phyloP scores from a whole-genome alignment of 2,797 vertebrate species.

The Intellagama lesueurii region DNA sequence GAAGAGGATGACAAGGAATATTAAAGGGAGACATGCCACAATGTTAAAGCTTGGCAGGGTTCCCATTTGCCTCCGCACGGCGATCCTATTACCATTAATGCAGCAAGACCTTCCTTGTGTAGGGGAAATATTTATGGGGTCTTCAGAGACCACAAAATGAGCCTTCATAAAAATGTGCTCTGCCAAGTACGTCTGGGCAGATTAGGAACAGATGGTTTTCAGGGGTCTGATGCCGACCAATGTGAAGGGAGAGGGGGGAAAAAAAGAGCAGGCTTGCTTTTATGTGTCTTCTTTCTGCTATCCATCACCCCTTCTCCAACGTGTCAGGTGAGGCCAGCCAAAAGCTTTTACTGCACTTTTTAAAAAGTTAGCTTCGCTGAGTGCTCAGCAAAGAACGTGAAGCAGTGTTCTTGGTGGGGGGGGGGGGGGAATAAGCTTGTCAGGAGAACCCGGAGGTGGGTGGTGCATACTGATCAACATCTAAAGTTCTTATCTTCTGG shows the following conservation, averaged over 20 bases:
- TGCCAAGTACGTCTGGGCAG: constrained; percentile 73
- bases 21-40: constrained; percentile 33
- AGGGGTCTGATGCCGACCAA: constrained; percentile 69
- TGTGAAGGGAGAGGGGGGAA: too few relatives aligned
- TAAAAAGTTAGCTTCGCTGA: constrained; percentile 1
- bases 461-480: background rate
- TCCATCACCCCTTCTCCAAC: constrained; percentile 77
- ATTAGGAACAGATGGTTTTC: constrained; percentile 78
- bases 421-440: too few relatives aligned
- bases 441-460: background rate
- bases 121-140: constrained; percentile 76
- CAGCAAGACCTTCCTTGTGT: constrained; percentile 26
- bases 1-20: constrained; percentile 16
- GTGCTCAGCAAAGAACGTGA: background rate
- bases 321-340: constrained; percentile 77
- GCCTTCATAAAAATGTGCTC: constrained; percentile 49
- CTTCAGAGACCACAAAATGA: constrained; percentile 79
- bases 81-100: constrained; percentile 50
- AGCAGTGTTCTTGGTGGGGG: background rate
- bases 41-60: constrained; percentile 30
- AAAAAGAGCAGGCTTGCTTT: constrained; percentile 61
- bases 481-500: background rate
- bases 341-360: constrained; percentile 58
- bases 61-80: constrained; percentile 46
- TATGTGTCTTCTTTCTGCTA: constrained; percentile 70